phyloP scores from a whole-genome alignment of 1,140 invertebrate species.

The Charaxes varanes region DNA sequence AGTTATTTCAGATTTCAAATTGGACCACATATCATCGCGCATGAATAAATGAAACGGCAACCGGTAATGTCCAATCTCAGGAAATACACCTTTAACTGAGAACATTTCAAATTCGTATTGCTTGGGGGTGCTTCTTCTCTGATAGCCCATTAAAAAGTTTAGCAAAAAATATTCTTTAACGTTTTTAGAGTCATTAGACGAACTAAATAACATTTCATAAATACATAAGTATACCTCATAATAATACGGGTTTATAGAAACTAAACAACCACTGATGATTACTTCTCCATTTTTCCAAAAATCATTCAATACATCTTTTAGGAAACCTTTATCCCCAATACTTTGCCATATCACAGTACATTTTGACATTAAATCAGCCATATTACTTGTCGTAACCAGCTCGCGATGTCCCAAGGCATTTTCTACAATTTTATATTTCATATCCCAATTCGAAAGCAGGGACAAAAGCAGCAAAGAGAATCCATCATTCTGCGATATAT shows the following conservation, averaged over 20 bases:
- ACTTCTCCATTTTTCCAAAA: constrained; percentile 70
- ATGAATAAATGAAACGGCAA: constrained; percentile 68
- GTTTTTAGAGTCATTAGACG: constrained; percentile 33
- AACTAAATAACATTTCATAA: constrained; percentile 46
- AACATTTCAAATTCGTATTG: constrained; percentile 71
- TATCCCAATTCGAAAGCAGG: constrained; percentile 58
- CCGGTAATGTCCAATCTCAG: constrained; percentile 65
- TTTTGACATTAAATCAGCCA: constrained; percentile 38
- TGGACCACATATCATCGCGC: constrained; percentile 67
- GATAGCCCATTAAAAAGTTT: constrained; percentile 65
- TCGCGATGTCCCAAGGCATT: constrained; percentile 47
- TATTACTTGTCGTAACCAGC: constrained; percentile 39
- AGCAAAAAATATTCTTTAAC: constrained; percentile 64
- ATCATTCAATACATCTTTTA: constrained; percentile 57
- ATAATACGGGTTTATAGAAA: constrained; percentile 69
- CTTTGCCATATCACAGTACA: constrained; percentile 58
- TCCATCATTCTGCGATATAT: constrained; percentile 57
- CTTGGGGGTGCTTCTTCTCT: constrained; percentile 56
- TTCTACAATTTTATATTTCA: constrained; percentile 51
- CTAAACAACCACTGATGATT: constrained; percentile 52
- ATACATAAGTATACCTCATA: constrained; percentile 70
- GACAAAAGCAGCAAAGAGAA: constrained; percentile 63
- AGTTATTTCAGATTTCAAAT: constrained; percentile 70
- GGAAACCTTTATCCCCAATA: constrained; percentile 54
- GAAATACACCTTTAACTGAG: constrained; percentile 68